These are phyloP conservation scores for Xiphias gladius DNA, from an alignment of 2,113 vertebrate genomes.

Conservation along the genomic window DNA sequence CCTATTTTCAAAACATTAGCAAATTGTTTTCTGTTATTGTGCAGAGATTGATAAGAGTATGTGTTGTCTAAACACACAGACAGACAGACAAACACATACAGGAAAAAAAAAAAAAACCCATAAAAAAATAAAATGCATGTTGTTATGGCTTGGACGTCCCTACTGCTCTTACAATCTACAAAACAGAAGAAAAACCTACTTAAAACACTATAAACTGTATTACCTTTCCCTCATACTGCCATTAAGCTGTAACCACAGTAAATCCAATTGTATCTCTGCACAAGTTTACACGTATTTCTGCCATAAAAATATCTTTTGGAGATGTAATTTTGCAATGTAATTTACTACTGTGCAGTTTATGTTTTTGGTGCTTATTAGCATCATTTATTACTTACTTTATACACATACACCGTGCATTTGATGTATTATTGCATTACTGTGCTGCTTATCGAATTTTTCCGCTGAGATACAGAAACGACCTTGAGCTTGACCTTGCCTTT, in stretches of 20 bases:
- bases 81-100: conserved; percentile 36
- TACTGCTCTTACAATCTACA: conserved; percentile 4
- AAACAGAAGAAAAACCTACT: not conserved
- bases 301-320: conserved; percentile 18
- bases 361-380: not conserved
- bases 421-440: not conserved
- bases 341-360: conserved; percentile 1
- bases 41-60: conserved; percentile 83
- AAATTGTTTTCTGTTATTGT: conserved; percentile 86
- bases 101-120: conserved; percentile 11
- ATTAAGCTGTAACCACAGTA: conserved; percentile 48
- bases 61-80: conserved; percentile 72
- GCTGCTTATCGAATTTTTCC: not conserved
- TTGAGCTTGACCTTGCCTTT: conserved; percentile 58
- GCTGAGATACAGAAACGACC: conserved; percentile 57
- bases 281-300: conserved; percentile 12
- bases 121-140: conserved; percentile 24
- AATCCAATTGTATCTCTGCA: conserved; percentile 39
- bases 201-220: conserved; percentile 48
- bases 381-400: not conserved
- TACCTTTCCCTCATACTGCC: conserved; percentile 44
- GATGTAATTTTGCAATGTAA: not conserved
- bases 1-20: conserved; percentile 86
- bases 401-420: not conserved
- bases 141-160: conserved; percentile 20